These are phyloP conservation scores for Drosophila nr. fundita DNA, from an alignment of 2,888 invertebrate genomes.

Conservation along the genomic window DNA sequence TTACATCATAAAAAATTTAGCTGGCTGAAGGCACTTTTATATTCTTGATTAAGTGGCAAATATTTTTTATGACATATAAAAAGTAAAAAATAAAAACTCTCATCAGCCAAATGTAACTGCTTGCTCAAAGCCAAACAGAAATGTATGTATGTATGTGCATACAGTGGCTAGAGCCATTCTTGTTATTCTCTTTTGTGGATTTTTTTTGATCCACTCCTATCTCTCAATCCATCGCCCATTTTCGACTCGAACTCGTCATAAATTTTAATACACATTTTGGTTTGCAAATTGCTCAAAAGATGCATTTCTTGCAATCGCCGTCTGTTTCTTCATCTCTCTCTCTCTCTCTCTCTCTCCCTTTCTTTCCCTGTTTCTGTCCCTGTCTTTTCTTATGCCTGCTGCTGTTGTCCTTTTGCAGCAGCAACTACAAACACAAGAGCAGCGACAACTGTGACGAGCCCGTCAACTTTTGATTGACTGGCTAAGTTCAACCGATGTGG, in stretches of 20 bases:
- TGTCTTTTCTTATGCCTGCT: neutral
- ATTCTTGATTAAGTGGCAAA: neutral
- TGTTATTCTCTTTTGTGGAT: constrained; percentile 18
- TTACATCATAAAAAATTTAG: neutral
- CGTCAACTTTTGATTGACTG: constrained; percentile 79
- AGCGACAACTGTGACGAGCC: constrained; percentile 78
- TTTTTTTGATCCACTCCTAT: constrained; percentile 48
- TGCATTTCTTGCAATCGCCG: constrained; percentile 60
- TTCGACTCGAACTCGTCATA: constrained; percentile 73
- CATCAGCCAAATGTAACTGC: neutral
- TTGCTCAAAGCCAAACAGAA: neutral
- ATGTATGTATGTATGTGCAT: no score
- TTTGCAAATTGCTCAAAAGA: constrained; percentile 77
- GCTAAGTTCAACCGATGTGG: constrained; percentile 75
- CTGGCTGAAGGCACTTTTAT: neutral
- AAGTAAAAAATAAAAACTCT: neutral
- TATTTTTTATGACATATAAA: neutral
- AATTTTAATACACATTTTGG: constrained; percentile 81
- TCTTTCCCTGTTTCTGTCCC: neutral
- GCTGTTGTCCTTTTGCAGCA: constrained; percentile 61
- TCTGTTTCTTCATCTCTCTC: neutral
- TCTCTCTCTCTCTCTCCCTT: constrained; percentile 3
- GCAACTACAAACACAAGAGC: constrained; percentile 26
- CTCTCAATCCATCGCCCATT: constrained; percentile 64
- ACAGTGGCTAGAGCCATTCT: neutral